Conservation (phyloP, 2,113 vertebrate genomes). For the Tichodroma muraria region DNA sequence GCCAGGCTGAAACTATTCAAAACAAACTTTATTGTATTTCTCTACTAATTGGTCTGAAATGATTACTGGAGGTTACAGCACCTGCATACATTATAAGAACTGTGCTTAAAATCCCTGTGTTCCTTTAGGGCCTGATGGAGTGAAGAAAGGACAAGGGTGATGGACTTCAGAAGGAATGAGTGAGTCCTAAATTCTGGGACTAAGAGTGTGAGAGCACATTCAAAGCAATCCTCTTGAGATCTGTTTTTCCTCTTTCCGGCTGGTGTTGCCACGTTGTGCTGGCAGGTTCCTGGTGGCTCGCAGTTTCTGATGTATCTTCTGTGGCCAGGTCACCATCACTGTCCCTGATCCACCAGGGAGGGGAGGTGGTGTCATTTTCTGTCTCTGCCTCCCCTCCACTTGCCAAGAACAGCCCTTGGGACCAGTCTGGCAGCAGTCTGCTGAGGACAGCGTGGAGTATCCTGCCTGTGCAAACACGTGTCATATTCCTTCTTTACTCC, state of each 20-base stretch:
- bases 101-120: neutral
- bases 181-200: neutral
- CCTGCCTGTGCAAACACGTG: neutral
- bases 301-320: rapidly evolving
- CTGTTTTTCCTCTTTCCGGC: neutral
- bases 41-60: neutral
- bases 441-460: neutral
- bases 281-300: neutral
- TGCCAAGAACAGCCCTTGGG: neutral
- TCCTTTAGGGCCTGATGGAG: neutral
- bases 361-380: neutral
- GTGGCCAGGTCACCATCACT: neutral
- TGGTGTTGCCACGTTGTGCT: neutral
- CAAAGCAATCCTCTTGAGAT: neutral
- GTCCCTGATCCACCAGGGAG: neutral
- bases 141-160: neutral
- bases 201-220: neutral
- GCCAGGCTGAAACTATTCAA: neutral
- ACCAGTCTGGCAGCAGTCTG: neutral
- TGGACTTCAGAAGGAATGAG: neutral
- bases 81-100: rapidly evolving
- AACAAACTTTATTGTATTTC: neutral
- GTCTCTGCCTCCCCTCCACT: neutral
- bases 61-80: neutral
- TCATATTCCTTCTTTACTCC: neutral